These are phyloP conservation scores for Crotalus tigris DNA, from an alignment of 2,113 vertebrate species.

Conservation along the genomic window DNA sequence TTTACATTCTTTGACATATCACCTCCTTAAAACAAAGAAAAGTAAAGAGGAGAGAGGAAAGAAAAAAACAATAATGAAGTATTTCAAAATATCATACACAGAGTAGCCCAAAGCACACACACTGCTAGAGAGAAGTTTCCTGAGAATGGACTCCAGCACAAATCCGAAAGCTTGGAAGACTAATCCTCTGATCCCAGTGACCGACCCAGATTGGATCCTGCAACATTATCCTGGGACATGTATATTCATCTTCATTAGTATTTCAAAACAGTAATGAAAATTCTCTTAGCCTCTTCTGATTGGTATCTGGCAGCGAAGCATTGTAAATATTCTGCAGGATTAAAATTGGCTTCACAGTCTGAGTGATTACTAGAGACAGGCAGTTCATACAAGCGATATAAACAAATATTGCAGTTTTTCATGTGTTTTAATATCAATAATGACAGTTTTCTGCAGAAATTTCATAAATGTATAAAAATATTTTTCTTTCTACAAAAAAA, in stretches of 20 bases:
- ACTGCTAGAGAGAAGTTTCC: neutral
- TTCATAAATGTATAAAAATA: neutral
- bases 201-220: neutral
- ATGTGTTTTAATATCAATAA: neutral
- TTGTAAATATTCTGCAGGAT: neutral
- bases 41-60: neutral
- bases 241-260: neutral
- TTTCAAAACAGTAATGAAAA: neutral
- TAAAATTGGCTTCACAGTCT: neutral
- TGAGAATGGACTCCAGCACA: neutral
- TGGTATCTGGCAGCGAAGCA: neutral
- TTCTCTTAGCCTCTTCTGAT: neutral
- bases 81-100: neutral
- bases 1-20: constrained; percentile 99
- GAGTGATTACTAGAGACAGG: neutral
- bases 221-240: neutral
- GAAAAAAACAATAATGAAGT: neutral
- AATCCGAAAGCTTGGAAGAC: neutral
- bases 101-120: neutral
- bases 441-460: neutral
- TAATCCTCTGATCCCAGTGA: neutral
- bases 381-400: neutral
- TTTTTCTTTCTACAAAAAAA: neutral
- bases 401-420: neutral
- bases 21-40: constrained; percentile 75